Evolutionary conservation across 2,888 invertebrate species (phyloP).

Genomic region (Xestia rhomboidea): DNA sequence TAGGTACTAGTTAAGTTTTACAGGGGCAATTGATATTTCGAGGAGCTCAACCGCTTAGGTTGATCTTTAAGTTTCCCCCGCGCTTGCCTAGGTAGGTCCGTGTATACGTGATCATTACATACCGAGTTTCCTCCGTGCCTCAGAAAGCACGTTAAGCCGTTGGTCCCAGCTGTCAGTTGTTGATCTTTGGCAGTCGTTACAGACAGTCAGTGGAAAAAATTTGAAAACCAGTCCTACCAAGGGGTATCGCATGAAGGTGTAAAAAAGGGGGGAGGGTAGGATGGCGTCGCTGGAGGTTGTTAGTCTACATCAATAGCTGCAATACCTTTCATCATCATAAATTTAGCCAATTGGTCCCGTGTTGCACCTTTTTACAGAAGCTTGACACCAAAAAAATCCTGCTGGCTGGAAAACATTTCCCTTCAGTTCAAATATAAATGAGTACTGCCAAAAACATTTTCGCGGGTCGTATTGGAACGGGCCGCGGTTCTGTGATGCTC

Average conservation of each 20-base stretch:
- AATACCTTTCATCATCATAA: neutral
- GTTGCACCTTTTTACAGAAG: neutral
- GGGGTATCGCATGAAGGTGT: no score
- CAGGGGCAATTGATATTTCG: neutral
- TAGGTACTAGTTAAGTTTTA: neutral
- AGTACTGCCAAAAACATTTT: neutral
- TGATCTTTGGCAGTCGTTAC: neutral
- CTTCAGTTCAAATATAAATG: neutral
- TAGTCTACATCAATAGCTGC: neutral
- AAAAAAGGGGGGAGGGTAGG: no score
- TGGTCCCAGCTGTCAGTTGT: neutral
- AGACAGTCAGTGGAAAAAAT: no score
- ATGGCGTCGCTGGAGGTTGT: neutral
- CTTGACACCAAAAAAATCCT: neutral
- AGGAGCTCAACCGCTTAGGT: no score
- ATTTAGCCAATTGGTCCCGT: neutral
- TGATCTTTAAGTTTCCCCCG: no score
- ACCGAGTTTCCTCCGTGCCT: no score
- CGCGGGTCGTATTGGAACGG: no score
- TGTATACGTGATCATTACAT: no score
- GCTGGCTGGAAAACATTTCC: neutral
- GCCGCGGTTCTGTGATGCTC: no score
- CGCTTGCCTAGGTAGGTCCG: no score
- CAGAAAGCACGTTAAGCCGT: neutral
- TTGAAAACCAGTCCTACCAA: no score